phyloP scores from a whole-genome alignment of 2,888 invertebrate species.

The Capitulum mitella region DNA sequence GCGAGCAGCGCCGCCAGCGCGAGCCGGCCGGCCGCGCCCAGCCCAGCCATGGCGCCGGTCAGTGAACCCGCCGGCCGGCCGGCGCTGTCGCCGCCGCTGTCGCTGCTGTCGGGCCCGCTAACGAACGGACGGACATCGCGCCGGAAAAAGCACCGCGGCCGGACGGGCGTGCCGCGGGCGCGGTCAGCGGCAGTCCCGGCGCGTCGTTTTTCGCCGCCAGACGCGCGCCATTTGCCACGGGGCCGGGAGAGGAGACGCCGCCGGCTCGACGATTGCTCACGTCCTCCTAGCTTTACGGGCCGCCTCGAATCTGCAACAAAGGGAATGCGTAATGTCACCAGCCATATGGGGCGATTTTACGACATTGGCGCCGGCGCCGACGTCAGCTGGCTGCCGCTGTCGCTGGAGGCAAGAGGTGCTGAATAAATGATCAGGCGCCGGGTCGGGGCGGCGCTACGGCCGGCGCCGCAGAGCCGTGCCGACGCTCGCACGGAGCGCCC shows the following conservation, averaged over 20 bases:
- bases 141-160: not conserved
- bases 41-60: not conserved
- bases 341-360: not conserved
- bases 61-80: not conserved
- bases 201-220: not conserved
- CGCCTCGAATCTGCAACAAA: not conserved
- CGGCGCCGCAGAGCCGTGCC: no score
- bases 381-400: not conserved
- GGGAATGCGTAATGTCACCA: not conserved
- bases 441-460: no score
- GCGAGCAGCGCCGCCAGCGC: slow-evolving; percentile 31
- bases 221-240: not conserved
- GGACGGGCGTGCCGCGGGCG: not conserved
- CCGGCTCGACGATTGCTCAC: not conserved
- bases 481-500: no score
- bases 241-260: not conserved
- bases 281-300: not conserved
- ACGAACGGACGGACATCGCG: not conserved
- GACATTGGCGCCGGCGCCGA: not conserved
- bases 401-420: not conserved
- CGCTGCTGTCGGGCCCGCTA: not conserved
- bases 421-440: not conserved
- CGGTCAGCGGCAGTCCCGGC: no score
- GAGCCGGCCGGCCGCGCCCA: slow-evolving; percentile 28
- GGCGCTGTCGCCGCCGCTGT: not conserved